phyloP scores from a whole-genome alignment of 1,140 invertebrate genomes.

The Drosophila setifemur region DNA sequence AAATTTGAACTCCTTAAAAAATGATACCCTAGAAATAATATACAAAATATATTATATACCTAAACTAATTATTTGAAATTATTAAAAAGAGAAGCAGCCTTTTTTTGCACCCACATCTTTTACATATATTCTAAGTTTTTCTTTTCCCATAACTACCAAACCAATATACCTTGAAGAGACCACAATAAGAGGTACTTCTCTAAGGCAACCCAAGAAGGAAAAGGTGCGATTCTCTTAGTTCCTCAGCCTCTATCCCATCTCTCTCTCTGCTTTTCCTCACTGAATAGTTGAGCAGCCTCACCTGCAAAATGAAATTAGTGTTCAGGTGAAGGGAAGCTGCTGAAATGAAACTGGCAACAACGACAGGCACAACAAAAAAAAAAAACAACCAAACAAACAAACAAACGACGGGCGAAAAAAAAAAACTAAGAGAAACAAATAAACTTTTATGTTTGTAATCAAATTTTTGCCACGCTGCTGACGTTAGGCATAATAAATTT shows the following conservation, averaged over 20 bases:
- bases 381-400: slow-evolving; percentile 17
- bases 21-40: no score
- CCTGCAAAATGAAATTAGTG: slow-evolving; percentile 71
- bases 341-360: slow-evolving; percentile 32
- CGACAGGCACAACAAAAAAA: slow-evolving; percentile 23
- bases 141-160: no score
- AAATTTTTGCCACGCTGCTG: slow-evolving; percentile 66
- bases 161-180: not conserved
- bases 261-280: not conserved
- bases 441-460: slow-evolving; percentile 77
- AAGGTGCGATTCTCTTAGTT: not conserved
- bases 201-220: slow-evolving; percentile 11
- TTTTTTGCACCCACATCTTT: no score
- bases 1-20: no score
- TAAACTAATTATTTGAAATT: no score
- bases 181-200: not conserved
- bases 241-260: not conserved
- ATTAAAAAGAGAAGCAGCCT: no score
- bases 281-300: slow-evolving; percentile 24
- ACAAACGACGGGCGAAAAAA: not conserved
- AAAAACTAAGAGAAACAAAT: slow-evolving; percentile 53
- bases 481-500: slow-evolving; percentile 64
- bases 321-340: slow-evolving; percentile 16
- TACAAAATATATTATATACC: no score
- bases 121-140: no score